Base-by-base conservation (phyloP, 2,888 invertebrate genomes). In the Drosophila stalkeri region DNA sequence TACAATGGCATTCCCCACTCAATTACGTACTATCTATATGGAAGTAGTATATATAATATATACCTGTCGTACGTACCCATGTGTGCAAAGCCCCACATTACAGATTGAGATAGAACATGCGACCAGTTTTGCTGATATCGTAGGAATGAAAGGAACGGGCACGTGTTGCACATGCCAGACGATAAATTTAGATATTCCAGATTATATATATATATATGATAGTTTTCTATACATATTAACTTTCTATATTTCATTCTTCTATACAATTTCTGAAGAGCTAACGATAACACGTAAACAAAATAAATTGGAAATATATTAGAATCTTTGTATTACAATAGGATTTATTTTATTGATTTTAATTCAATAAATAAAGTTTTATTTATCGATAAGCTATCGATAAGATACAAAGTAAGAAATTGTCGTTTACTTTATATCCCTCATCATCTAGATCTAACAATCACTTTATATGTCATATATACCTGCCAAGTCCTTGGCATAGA, bases 1-100 rank as follows among this genome's bases (percentile, higher is more conserved):
- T 20, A 62, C 49, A 27, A 51, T 63, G 78, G 78, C 54, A 73
- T 79, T 79, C 69, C 79, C 80, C 80, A 77, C 66, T 67, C 72
- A 72, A 80, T 80, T 77, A 80, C 66, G 62, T 75, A 72, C 66
- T 75, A 72, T 77, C 64, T 71, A 49, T 35, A 12, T 56, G 41
- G 54, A 46, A 8, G 14, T 51, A 18, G 35, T 51, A 35, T 8
- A 20, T 51, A 35, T 64, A 65, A 31, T 64, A 65, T 31, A 37
- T 54, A 23, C 37, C 37, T 59, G 52, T 37, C 6, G 33, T 39
- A 11, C 6, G 33, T 39, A 11, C 54, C 39, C 37, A 41, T 37
- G 41, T 46, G 55, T 60, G 41, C 43, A 35, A 66, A 49, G 55
- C 18, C 64, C 71, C 57, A 75, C 57, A 39, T 23, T 18, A 47